phyloP scores from a whole-genome alignment of 2,797 vertebrate genomes.

The Poeciliopsis infans region DNA sequence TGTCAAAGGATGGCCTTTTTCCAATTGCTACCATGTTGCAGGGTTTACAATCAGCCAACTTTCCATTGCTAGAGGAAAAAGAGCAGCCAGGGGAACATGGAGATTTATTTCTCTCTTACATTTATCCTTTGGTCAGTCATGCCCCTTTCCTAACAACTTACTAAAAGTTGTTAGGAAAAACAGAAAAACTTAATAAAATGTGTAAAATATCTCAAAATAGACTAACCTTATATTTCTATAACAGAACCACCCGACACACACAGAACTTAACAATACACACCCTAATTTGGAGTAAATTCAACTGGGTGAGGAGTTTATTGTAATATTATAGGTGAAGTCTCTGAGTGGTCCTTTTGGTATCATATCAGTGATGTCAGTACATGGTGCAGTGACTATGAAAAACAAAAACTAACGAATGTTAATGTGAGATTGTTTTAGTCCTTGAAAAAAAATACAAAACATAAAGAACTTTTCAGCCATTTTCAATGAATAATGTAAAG shows the following conservation, averaged over 20 bases:
- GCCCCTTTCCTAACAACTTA: not conserved
- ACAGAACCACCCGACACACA: too few species aligned
- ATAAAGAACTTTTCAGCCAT: not conserved
- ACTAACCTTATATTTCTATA: not conserved
- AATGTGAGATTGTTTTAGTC: too few species aligned
- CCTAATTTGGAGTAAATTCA: not conserved
- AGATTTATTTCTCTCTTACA: not conserved
- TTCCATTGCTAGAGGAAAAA: not conserved
- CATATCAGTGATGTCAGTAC: too few species aligned
- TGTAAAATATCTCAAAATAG: not conserved
- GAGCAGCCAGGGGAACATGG: not conserved
- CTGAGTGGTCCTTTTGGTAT: too few species aligned
- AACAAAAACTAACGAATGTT: too few species aligned
- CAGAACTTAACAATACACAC: not conserved
- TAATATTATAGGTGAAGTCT: not conserved
- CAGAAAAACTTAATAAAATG: not conserved
- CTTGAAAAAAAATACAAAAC: not conserved
- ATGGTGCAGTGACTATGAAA: too few species aligned
- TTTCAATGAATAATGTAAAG: not conserved
- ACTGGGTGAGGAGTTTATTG: not conserved
- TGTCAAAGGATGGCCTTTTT: not conserved
- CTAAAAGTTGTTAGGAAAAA: not conserved
- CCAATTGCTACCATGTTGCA: not conserved
- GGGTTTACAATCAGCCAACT: not conserved
- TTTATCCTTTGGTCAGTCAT: not conserved